phyloP scores from a whole-genome alignment of 1,140 invertebrate genomes.

The Paramacrobiotus metropolitanus region DNA sequence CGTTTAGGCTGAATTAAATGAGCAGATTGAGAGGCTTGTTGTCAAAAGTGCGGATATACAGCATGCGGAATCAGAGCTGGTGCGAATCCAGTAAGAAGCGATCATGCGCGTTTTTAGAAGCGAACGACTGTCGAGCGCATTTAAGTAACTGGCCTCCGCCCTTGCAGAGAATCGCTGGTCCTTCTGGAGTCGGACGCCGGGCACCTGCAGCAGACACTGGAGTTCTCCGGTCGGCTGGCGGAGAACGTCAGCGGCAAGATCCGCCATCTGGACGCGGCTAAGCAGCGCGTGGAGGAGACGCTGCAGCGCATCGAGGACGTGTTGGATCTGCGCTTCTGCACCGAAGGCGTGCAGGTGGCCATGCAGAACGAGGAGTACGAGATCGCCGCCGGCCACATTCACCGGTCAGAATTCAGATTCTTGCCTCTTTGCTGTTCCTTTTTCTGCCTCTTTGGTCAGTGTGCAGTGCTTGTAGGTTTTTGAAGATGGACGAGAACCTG shows the following conservation, averaged over 20 bases:
- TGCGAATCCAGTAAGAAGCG: too few relatives aligned
- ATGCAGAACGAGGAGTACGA: slow-evolving; percentile 53
- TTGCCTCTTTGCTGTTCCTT: background rate
- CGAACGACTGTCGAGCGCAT: too few relatives aligned
- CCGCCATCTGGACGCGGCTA: slow-evolving; percentile 66
- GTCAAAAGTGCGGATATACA: too few relatives aligned
- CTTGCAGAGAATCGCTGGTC: background rate
- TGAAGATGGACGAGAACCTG: slow-evolving; percentile 76
- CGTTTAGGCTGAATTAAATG: too few relatives aligned
- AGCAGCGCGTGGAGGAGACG: slow-evolving; percentile 74
- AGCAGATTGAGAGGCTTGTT: too few relatives aligned
- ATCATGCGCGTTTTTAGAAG: too few relatives aligned
- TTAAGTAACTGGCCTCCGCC: too few relatives aligned
- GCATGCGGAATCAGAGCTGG: too few relatives aligned
- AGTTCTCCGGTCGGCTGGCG: slow-evolving; percentile 60
- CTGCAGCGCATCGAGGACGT: slow-evolving; percentile 84
- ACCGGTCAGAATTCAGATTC: background rate
- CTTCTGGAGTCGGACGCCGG: slow-evolving; percentile 5
- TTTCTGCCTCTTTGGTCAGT: slow-evolving; percentile 29
- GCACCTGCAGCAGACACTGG: slow-evolving; percentile 21
- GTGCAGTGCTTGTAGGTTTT: slow-evolving; percentile 81
- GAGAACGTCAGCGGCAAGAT: slow-evolving; percentile 91
- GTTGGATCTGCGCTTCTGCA: slow-evolving; percentile 79
- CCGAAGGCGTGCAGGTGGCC: slow-evolving; percentile 75
- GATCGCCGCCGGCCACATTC: slow-evolving; percentile 2